Conservation (phyloP, 2,113 vertebrate genomes). For the Oryzias curvinotus region DNA sequence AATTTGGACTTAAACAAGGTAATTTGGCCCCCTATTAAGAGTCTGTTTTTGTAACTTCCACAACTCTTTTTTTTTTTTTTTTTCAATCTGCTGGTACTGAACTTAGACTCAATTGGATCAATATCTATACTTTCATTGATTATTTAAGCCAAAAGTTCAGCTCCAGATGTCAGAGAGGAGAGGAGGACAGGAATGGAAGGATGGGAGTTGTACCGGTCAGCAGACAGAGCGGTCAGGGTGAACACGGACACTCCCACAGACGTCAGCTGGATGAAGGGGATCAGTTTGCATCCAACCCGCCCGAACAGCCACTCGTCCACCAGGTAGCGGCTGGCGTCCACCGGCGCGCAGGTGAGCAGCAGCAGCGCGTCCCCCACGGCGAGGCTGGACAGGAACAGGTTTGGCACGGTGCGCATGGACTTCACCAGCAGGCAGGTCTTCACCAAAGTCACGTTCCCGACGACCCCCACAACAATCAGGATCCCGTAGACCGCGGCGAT, state of each 20-base stretch:
- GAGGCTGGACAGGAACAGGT: constrained; percentile 93
- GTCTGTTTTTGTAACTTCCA: no score
- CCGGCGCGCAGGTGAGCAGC: constrained; percentile 91
- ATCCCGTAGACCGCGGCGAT: constrained; percentile 79
- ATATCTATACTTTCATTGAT: no score
- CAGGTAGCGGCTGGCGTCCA: constrained; percentile 93
- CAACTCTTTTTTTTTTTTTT: no score
- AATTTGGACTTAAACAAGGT: no score
- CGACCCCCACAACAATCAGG: constrained; percentile 87
- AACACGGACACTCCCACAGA: constrained; percentile 98
- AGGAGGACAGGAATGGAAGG: not conserved
- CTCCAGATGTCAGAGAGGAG: not conserved
- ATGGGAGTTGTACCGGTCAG: constrained; percentile 85
- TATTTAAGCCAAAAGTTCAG: not conserved
- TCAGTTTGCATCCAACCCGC: constrained; percentile 92
- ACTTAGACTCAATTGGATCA: no score
- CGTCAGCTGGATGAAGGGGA: constrained; percentile 94
- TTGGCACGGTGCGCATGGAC: constrained; percentile 91
- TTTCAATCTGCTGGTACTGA: no score
- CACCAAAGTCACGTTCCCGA: constrained; percentile 92
- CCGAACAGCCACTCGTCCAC: constrained; percentile 93
- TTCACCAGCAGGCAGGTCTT: constrained; percentile 86
- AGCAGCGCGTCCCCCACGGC: constrained; percentile 92
- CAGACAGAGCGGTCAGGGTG: constrained; percentile 92
- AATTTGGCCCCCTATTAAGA: no score